Base-by-base conservation (phyloP, 2,888 invertebrate species). In the Abscondita cerata region DNA sequence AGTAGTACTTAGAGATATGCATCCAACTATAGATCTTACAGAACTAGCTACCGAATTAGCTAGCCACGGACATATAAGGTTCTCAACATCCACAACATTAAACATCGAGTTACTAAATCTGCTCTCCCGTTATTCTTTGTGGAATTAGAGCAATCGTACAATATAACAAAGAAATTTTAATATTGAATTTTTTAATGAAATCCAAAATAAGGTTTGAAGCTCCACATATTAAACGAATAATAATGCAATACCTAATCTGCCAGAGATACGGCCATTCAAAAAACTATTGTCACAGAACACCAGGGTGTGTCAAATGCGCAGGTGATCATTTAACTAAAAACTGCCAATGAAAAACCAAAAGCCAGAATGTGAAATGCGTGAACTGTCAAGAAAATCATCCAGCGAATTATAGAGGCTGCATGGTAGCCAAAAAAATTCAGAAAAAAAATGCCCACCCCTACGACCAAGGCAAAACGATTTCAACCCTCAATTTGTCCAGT, bases 271-370 rank as follows among this genome's bases (percentile, higher is more conserved):
- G 56, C 0, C 61, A 61, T 20, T 15, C 52, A 2, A 55, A 56
- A 20, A 40, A 41, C 19, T 61, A 50, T 12, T 57, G 56, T 12
- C 41, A 41, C 5, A 41, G 46, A 13, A 44, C 12, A 1, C 51
- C 31, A 33, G 47, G 40, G 12, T 61, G 61, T n/a, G 50, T 61
- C 12, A 50, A 52, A 44, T 61, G 61, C 19, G 56, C 56, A 13
- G 52, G 40, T 15, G 40, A 52, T 0, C 56, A 61, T n/a, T 31
- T 46, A 19, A 40, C 52, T 1, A 47, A 44, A n/a, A 13, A 47
- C n/a, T 58, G 53, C 33, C 13, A 40, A 34, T 1, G 41, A 2
- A 40, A 40, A 9, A 47, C 31, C 1, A 48, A 12, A 48, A 31
- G 31, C 13, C 3, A 25, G 12, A 33, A 48, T 12, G 48, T 48